A percentile compares a stretch with the other conserved stretches of the same genome.
Evolutionary conservation across 92 coral and sea anemone genomes (phyloP).

Genomic region (Scolanthus callimorphus): DNA sequence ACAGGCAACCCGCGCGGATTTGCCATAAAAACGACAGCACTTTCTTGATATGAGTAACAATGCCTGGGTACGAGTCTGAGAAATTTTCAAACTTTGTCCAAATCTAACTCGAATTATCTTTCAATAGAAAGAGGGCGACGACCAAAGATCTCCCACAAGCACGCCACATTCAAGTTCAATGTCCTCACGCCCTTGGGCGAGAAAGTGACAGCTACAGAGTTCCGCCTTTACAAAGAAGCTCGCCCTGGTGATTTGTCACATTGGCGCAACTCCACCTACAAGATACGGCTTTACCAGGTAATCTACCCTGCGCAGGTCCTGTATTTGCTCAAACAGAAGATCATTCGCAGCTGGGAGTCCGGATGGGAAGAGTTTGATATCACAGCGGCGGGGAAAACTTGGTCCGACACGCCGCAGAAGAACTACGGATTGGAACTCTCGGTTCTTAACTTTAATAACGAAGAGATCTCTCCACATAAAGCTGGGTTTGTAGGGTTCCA

Average conservation of each 20-base stretch:
- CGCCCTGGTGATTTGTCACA: constrained; percentile 9
- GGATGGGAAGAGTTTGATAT: constrained; percentile 97
- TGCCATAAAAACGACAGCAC: too few species aligned
- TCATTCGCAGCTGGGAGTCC: constrained; percentile 70
- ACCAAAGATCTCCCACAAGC: constrained; percentile 50
- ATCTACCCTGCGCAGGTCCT: constrained; percentile 48
- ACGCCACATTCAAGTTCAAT: constrained; percentile 68
- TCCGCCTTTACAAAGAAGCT: constrained; percentile 76
- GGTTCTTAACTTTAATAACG: constrained; percentile 39
- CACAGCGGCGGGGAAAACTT: constrained; percentile 58
- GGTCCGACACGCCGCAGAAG: constrained; percentile 52
- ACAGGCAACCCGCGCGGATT: too few species aligned
- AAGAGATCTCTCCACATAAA: constrained; percentile 40
- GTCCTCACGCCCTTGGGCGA: constrained; percentile 66
- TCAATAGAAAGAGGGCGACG: constrained; percentile 54
- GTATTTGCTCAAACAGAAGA: constrained; percentile 29
- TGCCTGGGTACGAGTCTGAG: too few species aligned
- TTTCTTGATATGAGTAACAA: too few species aligned
- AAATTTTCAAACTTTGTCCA: too few species aligned
- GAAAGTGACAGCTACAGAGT: constrained; percentile 79
- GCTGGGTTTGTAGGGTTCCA: constrained; percentile 88
- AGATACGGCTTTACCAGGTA: constrained; percentile 49
- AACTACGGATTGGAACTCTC: constrained; percentile 84
- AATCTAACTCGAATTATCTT: too few species aligned
- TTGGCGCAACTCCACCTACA: constrained; percentile 55